These are phyloP conservation scores for Callopanchax toddi DNA, from an alignment of 2,113 vertebrate genomes.

Conservation along the genomic window DNA sequence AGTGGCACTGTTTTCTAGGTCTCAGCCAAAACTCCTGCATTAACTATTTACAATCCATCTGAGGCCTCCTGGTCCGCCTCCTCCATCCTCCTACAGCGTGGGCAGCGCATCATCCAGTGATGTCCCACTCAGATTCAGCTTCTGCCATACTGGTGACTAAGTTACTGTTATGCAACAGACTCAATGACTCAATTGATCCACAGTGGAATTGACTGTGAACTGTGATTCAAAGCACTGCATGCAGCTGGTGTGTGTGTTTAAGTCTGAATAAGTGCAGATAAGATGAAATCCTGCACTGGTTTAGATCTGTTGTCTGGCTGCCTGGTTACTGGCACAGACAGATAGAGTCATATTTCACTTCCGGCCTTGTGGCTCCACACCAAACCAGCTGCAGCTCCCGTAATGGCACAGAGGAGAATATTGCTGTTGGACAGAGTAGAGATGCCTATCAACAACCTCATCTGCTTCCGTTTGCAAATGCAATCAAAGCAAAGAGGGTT, in stretches of 20 bases:
- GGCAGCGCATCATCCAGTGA: slow-evolving; percentile 66
- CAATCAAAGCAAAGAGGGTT: slow-evolving; percentile 42
- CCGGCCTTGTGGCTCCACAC: slow-evolving; percentile 25
- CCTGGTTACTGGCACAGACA: slow-evolving; percentile 20
- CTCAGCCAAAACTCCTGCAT: slow-evolving; percentile 70
- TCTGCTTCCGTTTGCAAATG: slow-evolving; percentile 53
- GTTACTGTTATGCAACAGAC: slow-evolving; percentile 73
- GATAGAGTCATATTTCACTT: slow-evolving; percentile 61
- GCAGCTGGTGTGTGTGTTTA: slow-evolving; percentile 11
- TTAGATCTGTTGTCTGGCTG: slow-evolving; percentile 26
- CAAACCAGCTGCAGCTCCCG: slow-evolving; percentile 31
- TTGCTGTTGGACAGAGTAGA: slow-evolving; percentile 37
- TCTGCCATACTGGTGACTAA: slow-evolving; percentile 71
- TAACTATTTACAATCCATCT: slow-evolving; percentile 67
- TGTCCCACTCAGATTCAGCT: slow-evolving; percentile 66
- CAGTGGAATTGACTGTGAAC: slow-evolving; percentile 48
- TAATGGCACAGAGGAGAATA: slow-evolving; percentile 47
- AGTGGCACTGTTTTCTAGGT: slow-evolving; percentile 58
- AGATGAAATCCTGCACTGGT: slow-evolving; percentile 10
- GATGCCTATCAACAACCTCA: slow-evolving; percentile 52
- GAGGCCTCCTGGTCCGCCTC: slow-evolving; percentile 59
- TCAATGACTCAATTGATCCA: slow-evolving; percentile 68
- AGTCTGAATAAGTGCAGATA: slow-evolving; percentile 22
- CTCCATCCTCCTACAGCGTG: slow-evolving; percentile 71
- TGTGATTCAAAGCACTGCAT: slow-evolving; percentile 17